Conservation (phyloP, 2,888 invertebrate genomes). For the Trachelus tabidus region DNA sequence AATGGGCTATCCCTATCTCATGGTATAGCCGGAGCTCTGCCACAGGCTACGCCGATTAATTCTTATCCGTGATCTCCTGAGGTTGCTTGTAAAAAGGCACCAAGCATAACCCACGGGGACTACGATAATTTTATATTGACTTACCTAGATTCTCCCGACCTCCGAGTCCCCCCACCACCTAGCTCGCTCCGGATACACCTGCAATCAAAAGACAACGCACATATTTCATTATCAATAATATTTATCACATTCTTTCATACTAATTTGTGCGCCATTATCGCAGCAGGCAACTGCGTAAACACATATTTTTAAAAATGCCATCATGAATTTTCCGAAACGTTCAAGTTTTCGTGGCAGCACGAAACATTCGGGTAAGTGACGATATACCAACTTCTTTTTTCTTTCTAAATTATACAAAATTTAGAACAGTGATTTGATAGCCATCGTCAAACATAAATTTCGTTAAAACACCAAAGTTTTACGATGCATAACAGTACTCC, state of each 20-base stretch:
- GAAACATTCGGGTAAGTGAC: neutral
- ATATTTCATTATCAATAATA: neutral
- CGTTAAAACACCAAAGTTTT: too few relatives aligned
- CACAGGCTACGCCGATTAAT: neutral
- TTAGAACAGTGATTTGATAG: neutral
- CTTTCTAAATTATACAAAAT: neutral
- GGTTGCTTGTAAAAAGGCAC: slow-evolving; percentile 7
- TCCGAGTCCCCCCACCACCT: slow-evolving; percentile 41
- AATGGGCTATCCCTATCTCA: neutral
- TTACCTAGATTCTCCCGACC: slow-evolving; percentile 54
- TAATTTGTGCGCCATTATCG: neutral
- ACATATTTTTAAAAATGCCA: neutral
- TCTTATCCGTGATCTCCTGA: neutral
- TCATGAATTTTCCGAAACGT: neutral
- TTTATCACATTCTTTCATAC: neutral
- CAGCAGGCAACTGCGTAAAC: neutral
- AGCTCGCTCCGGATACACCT: slow-evolving; percentile 38
- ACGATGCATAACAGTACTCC: neutral
- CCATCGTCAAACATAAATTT: too few relatives aligned
- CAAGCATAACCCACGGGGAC: neutral
- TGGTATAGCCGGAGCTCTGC: neutral
- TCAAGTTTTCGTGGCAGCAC: neutral
- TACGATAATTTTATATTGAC: neutral
- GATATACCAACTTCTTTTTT: neutral
- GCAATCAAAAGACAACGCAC: slow-evolving; percentile 23